phyloP scores from a whole-genome alignment of 2,797 vertebrate species.

The Coluber constrictor region DNA sequence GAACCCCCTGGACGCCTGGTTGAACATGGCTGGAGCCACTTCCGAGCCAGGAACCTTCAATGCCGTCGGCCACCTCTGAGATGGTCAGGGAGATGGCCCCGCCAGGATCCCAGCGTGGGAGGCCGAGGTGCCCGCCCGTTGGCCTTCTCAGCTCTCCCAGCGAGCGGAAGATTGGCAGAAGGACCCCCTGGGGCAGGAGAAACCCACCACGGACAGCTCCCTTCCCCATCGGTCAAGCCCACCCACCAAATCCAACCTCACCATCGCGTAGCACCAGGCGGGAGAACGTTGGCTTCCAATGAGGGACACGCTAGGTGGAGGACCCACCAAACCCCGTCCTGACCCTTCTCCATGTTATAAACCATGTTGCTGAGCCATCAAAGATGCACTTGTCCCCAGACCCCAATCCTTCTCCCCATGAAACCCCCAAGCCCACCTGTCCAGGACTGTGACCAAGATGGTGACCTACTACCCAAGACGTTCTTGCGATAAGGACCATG shows the following conservation, averaged over 20 bases:
- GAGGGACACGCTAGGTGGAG: neutral
- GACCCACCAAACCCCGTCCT: neutral
- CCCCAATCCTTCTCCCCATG: neutral
- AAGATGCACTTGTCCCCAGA: neutral
- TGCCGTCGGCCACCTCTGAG: slow-evolving; percentile 95
- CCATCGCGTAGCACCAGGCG: slow-evolving; percentile 16
- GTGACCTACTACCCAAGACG: slow-evolving; percentile 19
- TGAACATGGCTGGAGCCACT: slow-evolving; percentile 90
- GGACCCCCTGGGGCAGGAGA: slow-evolving; percentile 50
- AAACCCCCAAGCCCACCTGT: slow-evolving; percentile 7
- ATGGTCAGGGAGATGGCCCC: slow-evolving; percentile 39
- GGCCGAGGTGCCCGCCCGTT: slow-evolving; percentile 30
- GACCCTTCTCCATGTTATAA: neutral
- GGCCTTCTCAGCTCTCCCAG: slow-evolving; percentile 52
- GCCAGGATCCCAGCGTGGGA: slow-evolving; percentile 52
- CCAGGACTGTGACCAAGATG: neutral
- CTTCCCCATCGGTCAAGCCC: slow-evolving; percentile 47
- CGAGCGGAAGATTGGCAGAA: slow-evolving; percentile 47
- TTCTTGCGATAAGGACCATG: slow-evolving; percentile 32
- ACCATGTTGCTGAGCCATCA: slow-evolving; percentile 18
- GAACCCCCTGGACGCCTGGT: slow-evolving; percentile 96
- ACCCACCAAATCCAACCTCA: slow-evolving; percentile 24
- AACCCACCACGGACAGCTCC: slow-evolving; percentile 10
- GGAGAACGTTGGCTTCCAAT: slow-evolving; percentile 26
- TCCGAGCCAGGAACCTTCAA: slow-evolving; percentile 92